Conservation (phyloP, 2,797 vertebrate species). For the Sphaeramia orbicularis region DNA sequence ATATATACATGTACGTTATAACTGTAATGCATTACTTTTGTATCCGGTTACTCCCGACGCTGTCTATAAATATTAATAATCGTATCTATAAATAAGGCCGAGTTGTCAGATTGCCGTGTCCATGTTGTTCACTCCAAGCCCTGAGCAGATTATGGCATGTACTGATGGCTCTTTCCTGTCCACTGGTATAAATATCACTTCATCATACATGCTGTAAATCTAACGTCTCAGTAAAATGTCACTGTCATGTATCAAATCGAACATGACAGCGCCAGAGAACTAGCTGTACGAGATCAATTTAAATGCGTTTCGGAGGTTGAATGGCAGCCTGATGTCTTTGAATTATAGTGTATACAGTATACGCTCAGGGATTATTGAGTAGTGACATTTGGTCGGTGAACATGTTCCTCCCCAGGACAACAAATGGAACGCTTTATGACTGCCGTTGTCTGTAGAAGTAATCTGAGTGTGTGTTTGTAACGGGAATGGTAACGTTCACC, state of each 20-base stretch:
- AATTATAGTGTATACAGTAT: conserved; percentile 11
- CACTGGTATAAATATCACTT: conserved; percentile 42
- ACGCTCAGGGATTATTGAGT: neutral
- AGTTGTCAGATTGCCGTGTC: conserved; percentile 11
- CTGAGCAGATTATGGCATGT: conserved; percentile 34
- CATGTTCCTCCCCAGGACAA: neutral
- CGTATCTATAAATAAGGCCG: too few relatives aligned
- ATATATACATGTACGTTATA: too few relatives aligned
- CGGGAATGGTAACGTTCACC: too few relatives aligned
- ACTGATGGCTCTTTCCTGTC: conserved; percentile 39
- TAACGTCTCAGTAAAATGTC: conserved; percentile 29
- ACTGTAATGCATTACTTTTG: too few relatives aligned
- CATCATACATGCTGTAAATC: conserved; percentile 38
- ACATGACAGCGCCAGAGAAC: conserved; percentile 39
- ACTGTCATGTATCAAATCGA: conserved; percentile 43
- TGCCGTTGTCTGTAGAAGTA: neutral
- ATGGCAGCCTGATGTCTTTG: conserved; percentile 30
- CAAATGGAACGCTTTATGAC: neutral
- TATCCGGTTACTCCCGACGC: too few relatives aligned
- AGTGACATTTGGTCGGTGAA: conserved; percentile 25
- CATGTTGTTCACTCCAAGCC: conserved; percentile 25
- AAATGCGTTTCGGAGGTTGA: conserved; percentile 39
- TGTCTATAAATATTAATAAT: too few relatives aligned
- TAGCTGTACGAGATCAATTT: conserved; percentile 34
- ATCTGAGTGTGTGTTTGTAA: neutral